These are phyloP conservation scores for Flabesymbios commensalis DNA, from an alignment of 2,888 invertebrate genomes.

Conservation along the genomic window DNA sequence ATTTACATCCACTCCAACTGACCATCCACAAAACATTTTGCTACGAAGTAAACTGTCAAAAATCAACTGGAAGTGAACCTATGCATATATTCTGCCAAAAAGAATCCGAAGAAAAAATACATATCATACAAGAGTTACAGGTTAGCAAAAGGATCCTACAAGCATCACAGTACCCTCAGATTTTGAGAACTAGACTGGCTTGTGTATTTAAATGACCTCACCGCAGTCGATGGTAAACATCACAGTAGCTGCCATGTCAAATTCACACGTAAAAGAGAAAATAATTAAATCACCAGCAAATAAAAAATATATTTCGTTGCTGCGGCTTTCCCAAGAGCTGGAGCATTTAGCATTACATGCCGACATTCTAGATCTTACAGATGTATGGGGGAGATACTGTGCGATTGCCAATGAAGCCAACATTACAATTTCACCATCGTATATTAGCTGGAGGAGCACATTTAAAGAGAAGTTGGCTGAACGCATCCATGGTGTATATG, in stretches of 20 bases:
- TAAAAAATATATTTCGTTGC: neutral
- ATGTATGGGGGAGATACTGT: constrained; percentile 8
- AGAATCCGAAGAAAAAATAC: too few relatives aligned
- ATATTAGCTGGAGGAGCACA: constrained; percentile 2
- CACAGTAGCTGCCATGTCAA: constrained; percentile 1
- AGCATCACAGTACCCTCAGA: neutral
- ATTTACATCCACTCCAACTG: too few relatives aligned
- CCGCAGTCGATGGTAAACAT: constrained; percentile 3
- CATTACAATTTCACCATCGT: neutral
- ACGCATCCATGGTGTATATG: neutral
- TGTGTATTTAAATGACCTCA: constrained; percentile 6
- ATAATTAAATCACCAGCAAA: neutral
- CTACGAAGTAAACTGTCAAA: too few relatives aligned
- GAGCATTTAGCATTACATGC: neutral
- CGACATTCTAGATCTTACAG: constrained; percentile 1
- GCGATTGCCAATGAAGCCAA: constrained; percentile 6
- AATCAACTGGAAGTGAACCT: too few relatives aligned
- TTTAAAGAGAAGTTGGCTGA: constrained; percentile 7
- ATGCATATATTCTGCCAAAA: too few relatives aligned
- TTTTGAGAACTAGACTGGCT: neutral
- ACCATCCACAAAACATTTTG: too few relatives aligned
- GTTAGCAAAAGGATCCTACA: too few relatives aligned
- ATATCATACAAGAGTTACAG: too few relatives aligned
- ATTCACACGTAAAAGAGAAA: neutral
- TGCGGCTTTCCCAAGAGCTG: neutral